phyloP scores from a whole-genome alignment of 2,888 invertebrate species.

The Carcina quercana region DNA sequence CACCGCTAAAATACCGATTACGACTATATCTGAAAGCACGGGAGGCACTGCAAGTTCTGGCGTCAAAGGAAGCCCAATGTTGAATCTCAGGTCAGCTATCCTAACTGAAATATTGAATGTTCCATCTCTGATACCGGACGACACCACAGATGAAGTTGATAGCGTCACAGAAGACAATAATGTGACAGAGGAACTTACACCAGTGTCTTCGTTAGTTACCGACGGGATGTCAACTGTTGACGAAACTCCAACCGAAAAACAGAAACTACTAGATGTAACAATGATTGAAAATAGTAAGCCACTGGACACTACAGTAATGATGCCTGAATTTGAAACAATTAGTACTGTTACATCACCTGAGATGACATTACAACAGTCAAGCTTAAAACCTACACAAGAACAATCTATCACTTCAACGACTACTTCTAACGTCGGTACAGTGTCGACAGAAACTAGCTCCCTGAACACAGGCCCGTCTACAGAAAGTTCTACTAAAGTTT shows the following conservation, averaged over 20 bases:
- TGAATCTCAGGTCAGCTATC: conserved; percentile 55
- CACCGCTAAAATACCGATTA: conserved; percentile 20
- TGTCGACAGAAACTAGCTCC: conserved; percentile 62
- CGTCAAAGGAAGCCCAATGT: conserved; percentile 41
- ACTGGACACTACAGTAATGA: conserved; percentile 13
- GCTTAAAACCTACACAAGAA: conserved; percentile 27
- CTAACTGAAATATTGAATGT: conserved; percentile 48
- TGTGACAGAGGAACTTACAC: conserved; percentile 14
- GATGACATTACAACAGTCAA: conserved; percentile 18
- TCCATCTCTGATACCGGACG: conserved; percentile 40
- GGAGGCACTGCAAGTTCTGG: conserved; percentile 24
- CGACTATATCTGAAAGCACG: conserved; percentile 18
- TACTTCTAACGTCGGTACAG: conserved; percentile 45
- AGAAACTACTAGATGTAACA: too few species aligned
- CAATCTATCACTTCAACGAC: conserved; percentile 28
- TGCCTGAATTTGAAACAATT: conserved; percentile 17
- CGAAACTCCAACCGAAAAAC: conserved; percentile 15
- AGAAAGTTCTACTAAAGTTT: conserved; percentile 40
- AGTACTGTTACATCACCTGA: conserved; percentile 18
- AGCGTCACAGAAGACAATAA: conserved; percentile 26
- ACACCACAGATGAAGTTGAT: conserved; percentile 33
- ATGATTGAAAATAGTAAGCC: conserved; percentile 12
- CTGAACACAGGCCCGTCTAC: conserved; percentile 53
- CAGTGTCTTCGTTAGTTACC: conserved; percentile 5
- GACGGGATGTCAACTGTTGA: conserved; percentile 8